Evolutionary conservation across 2,888 invertebrate genomes (phyloP).

Genomic region (Pocota personata): DNA sequence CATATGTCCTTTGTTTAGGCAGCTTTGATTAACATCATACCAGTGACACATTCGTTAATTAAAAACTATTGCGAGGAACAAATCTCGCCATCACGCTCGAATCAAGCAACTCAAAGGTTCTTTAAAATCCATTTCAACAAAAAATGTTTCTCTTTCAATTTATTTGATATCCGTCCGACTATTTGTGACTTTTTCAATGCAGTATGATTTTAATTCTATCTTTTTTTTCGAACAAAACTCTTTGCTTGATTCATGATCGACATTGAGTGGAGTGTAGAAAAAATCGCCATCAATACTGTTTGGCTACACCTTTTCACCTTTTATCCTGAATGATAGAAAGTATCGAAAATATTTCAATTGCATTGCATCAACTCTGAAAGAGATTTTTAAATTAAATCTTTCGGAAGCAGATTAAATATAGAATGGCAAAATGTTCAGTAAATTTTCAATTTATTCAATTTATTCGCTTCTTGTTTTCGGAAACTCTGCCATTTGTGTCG

Average conservation of each 20-base stretch:
- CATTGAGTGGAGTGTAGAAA: not conserved
- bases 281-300: not conserved
- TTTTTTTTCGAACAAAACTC: not conserved
- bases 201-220: not conserved
- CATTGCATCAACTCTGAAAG: not conserved
- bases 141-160: not conserved
- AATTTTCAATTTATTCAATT: not conserved
- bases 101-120: constrained; percentile 1
- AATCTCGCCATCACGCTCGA: not conserved
- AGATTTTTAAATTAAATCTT: not conserved
- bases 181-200: not conserved
- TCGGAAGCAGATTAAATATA: not conserved
- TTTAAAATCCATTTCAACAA: not conserved
- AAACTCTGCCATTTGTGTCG: too few relatives aligned
- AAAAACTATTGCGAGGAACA: not conserved
- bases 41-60: not conserved
- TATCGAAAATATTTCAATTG: not conserved
- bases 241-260: not conserved
- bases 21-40: not conserved
- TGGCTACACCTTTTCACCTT: not conserved
- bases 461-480: not conserved
- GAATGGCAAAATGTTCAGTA: not conserved
- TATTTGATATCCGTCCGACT: not conserved
- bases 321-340: too few relatives aligned
- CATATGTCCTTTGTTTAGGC: not conserved